Conservation (phyloP, 1,140 invertebrate species). For the Lepidurus apus region DNA sequence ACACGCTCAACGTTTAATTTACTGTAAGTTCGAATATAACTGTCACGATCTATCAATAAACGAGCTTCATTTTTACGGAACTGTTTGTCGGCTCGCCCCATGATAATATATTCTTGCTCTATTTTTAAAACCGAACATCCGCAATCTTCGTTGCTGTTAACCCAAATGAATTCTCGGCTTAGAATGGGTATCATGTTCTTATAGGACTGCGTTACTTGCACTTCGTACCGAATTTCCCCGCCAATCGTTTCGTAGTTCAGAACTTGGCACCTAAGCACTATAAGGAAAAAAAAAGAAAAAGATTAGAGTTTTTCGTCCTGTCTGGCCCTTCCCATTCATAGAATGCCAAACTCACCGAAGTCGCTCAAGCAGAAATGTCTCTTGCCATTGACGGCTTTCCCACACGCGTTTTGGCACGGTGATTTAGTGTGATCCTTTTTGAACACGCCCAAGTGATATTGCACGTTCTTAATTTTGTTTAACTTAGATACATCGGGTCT, state of each 20-base stretch:
- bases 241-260: constrained; percentile 37
- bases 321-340: background rate
- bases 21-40: constrained; percentile 37
- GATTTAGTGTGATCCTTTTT: background rate
- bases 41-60: constrained; percentile 35
- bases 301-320: background rate
- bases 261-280: constrained; percentile 36
- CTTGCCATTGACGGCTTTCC: constrained; percentile 34
- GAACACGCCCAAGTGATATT: constrained; percentile 34
- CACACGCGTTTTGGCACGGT: constrained; percentile 32
- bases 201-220: constrained; percentile 38
- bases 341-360: constrained; percentile 37
- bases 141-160: constrained; percentile 35
- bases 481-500: background rate
- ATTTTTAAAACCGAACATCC: constrained; percentile 35
- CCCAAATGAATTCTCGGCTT: constrained; percentile 38
- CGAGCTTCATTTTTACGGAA: constrained; percentile 38
- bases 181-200: constrained; percentile 38
- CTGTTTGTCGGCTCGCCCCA: constrained; percentile 36
- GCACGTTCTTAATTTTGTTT: constrained; percentile 25
- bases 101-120: constrained; percentile 38
- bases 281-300: background rate
- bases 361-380: constrained; percentile 39
- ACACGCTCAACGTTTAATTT: constrained; percentile 36
- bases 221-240: constrained; percentile 38